Evolutionary conservation across 2,797 vertebrate species (phyloP), one percentile per base, ranked within the genome.

Genomic region (Pantherophis vulpinus): DNA sequence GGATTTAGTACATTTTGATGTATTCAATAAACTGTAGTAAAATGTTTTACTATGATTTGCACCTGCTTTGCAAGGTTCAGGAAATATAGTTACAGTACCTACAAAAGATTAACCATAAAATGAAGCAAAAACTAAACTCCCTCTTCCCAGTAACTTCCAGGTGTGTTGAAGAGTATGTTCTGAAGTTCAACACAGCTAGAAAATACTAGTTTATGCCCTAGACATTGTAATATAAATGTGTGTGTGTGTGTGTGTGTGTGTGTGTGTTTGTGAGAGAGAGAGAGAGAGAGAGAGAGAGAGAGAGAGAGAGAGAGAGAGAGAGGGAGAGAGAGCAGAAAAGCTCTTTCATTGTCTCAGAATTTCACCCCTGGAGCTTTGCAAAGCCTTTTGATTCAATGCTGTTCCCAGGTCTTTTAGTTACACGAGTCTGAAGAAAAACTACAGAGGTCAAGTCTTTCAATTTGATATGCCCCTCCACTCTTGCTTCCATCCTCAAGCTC

Each of bases 331-430:
- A 2, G 13, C 66, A 79, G 37, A 79, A 83, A 83, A 29, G 61
- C 54, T 70, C 59, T 54, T 13, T 86, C 51, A 51, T 89, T 87
- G 27, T 86, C 74, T 90, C 54, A 13, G 32, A 16, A 25, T 25
- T 83, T 61, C 8, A 12, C 56, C 37, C n/a, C 79, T 42, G 6
- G 27, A 58, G 51, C 32, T 91, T 63, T 88, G 66, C 86, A 93
- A 83, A 91, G 56, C 70, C 87, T 88, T 74, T 91, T 91, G 56
- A 55, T 91, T 91, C 90, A 56, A 66, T 70, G 51, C 11, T 37
- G 56, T 93, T 93, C 93, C 66, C 93, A 91, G 47, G 90, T 93
- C 83, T 91, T 91, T 91, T 91, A 91, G 93, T 88, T 92, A 88
- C 25, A 23, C 3, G 3, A 63, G 20, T 32, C 74, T 61, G 55